A percentile compares a stretch with the other conserved stretches of the same genome.
phyloP scores from a whole-genome alignment of 2,113 vertebrate species.

The Girardinichthys multiradiatus region DNA sequence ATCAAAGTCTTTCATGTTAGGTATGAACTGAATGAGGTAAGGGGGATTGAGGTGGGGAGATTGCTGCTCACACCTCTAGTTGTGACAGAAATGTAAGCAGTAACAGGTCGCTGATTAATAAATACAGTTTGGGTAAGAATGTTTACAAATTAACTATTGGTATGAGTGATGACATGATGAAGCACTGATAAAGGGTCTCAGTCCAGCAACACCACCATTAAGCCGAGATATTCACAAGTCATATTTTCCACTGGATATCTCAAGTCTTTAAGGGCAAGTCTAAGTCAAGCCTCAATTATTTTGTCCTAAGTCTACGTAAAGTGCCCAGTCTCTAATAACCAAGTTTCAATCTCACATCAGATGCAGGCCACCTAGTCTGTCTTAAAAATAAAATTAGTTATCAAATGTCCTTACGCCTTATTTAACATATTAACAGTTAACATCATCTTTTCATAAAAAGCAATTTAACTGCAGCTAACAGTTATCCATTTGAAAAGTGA shows the following conservation, averaged over 20 bases:
- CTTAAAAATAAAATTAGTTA: too few relatives aligned
- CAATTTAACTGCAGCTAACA: too few relatives aligned
- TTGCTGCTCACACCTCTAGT: constrained; percentile 53
- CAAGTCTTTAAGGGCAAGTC: too few relatives aligned
- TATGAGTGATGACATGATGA: neutral
- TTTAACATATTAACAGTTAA: too few relatives aligned
- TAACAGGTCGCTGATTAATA: constrained; percentile 75
- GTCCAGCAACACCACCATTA: neutral
- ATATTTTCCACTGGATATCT: too few relatives aligned
- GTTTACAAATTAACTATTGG: constrained; percentile 12
- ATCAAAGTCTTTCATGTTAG: constrained; percentile 76
- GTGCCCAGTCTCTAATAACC: too few relatives aligned
- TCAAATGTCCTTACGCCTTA: too few relatives aligned
- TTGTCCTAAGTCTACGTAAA: neutral
- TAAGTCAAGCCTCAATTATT: neutral
- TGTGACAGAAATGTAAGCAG: constrained; percentile 47
- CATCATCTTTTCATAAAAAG: too few relatives aligned
- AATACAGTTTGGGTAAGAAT: constrained; percentile 58
- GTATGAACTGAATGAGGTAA: constrained; percentile 59
- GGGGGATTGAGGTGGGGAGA: constrained; percentile 24
- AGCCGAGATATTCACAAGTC: too few relatives aligned
- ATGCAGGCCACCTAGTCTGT: too few relatives aligned
- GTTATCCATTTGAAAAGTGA: too few relatives aligned
- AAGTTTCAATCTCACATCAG: too few relatives aligned
- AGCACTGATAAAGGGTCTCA: neutral